These are phyloP conservation scores for Rhogogaster chlorosoma DNA, from an alignment of 2,888 invertebrate genomes.

Conservation along the genomic window DNA sequence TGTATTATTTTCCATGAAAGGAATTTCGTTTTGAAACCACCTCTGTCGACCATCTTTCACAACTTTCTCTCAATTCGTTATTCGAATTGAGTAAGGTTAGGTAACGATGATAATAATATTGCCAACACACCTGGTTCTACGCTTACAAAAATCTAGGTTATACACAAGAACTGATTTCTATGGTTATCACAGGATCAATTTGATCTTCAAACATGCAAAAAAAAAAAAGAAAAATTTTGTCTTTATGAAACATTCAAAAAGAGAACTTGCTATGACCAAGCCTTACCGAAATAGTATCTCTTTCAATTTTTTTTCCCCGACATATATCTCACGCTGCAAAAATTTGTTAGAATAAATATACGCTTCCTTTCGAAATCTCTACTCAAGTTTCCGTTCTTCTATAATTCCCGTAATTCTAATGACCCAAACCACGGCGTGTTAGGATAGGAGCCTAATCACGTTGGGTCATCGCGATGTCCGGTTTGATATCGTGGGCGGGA, in stretches of 20 bases:
- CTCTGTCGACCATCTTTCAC: neutral
- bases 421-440: constrained; percentile 17
- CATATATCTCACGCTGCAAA: neutral
- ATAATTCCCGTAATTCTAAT: constrained; percentile 40
- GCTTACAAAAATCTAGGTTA: constrained; percentile 1
- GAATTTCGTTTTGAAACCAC: constrained; percentile 24
- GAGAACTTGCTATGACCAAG: neutral
- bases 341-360: neutral
- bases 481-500: constrained; percentile 17
- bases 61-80: constrained; percentile 30
- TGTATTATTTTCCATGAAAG: neutral
- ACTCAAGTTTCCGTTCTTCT: constrained; percentile 13
- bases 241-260: neutral
- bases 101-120: constrained; percentile 18
- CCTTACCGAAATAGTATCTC: neutral
- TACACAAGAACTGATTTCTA: neutral
- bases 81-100: constrained; percentile 20
- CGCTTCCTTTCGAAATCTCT: neutral
- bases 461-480: constrained; percentile 29
- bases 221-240: neutral
- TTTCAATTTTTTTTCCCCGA: neutral
- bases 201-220: neutral
- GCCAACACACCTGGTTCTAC: neutral
- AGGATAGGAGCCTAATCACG: constrained; percentile 27
- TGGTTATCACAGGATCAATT: neutral